These are phyloP conservation scores for Herpailurus yagouaroundi DNA, from an alignment of 2,113 vertebrate species.

Conservation along the genomic window DNA sequence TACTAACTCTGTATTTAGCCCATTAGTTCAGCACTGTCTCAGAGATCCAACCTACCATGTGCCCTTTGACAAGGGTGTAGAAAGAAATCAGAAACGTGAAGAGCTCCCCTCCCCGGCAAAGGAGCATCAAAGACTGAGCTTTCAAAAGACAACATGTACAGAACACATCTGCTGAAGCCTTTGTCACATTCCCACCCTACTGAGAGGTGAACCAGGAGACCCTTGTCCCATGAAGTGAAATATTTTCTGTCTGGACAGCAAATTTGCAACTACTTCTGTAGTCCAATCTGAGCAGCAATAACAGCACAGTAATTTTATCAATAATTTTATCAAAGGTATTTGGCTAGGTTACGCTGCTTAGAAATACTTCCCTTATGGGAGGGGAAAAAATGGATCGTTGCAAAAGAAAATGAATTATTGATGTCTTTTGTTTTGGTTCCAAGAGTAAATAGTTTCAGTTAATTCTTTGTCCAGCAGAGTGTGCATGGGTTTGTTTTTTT, in stretches of 20 bases:
- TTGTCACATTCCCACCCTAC: neutral
- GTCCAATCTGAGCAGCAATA: neutral
- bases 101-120: neutral
- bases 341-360: neutral
- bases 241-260: neutral
- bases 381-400: neutral
- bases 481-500: neutral
- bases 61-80: neutral
- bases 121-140: neutral
- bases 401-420: neutral
- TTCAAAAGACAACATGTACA: neutral
- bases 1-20: neutral
- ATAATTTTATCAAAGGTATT: neutral
- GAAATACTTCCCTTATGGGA: neutral
- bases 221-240: neutral
- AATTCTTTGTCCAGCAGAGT: neutral
- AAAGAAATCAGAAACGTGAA: neutral
- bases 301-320: neutral
- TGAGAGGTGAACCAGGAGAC: neutral
- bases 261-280: neutral
- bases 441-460: slow-evolving; percentile 11
- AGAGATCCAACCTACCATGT: neutral
- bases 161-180: neutral
- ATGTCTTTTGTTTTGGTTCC: neutral
- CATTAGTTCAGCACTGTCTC: neutral